These are phyloP conservation scores for Daphoenositta chrysoptera DNA, from an alignment of 2,113 vertebrate genomes.

Conservation along the genomic window DNA sequence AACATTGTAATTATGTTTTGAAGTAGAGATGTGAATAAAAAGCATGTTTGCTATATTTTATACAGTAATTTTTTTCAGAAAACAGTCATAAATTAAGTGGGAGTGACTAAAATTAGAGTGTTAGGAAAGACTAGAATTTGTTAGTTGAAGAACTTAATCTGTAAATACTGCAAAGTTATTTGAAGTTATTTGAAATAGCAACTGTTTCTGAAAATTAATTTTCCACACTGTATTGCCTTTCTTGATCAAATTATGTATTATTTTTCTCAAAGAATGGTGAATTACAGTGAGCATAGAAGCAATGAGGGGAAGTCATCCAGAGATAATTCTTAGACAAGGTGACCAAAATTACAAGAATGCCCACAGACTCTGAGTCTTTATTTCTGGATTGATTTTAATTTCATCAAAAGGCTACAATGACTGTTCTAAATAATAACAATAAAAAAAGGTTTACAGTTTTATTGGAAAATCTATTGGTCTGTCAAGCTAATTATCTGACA, in stretches of 20 bases:
- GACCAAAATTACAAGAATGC: conserved; percentile 13
- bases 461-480: conserved; percentile 46
- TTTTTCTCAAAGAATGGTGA: background rate
- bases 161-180: background rate
- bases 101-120: background rate
- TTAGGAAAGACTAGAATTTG: background rate
- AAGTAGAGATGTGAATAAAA: background rate
- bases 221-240: background rate
- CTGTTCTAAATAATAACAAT: conserved; percentile 21
- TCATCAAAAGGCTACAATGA: background rate
- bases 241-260: background rate
- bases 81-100: background rate
- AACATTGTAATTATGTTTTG: background rate
- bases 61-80: background rate
- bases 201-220: background rate
- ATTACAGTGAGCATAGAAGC: background rate
- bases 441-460: background rate
- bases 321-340: background rate
- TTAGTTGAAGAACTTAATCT: background rate
- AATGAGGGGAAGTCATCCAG: background rate
- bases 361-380: background rate
- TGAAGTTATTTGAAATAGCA: background rate
- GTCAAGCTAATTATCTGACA: conserved; percentile 55
- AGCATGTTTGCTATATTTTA: background rate
- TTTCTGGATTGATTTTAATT: conserved; percentile 15